phyloP scores from a whole-genome alignment of 2,888 invertebrate genomes.

The Ornithoptera alexandrae region DNA sequence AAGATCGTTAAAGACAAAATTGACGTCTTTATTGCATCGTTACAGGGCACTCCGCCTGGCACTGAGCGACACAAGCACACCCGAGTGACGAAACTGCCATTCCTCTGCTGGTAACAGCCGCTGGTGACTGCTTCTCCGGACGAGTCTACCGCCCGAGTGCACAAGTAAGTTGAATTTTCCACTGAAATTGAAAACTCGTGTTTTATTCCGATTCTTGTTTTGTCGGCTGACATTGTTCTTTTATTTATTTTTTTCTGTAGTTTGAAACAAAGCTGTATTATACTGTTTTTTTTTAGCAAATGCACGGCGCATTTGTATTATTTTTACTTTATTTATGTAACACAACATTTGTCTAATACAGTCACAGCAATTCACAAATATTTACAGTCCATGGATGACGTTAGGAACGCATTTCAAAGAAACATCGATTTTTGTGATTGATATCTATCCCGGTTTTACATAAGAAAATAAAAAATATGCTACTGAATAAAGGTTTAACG shows the following conservation, averaged over 20 bases:
- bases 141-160: slow-evolving; percentile 80
- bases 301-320: not conserved
- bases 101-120: slow-evolving; percentile 80
- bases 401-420: no score
- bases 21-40: slow-evolving; percentile 38
- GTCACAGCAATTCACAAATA: no score
- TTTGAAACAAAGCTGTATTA: not conserved
- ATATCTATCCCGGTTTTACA: no score
- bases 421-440: no score
- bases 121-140: slow-evolving; percentile 68
- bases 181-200: slow-evolving; percentile 66
- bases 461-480: no score
- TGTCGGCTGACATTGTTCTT: no score
- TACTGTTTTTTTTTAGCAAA: not conserved
- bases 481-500: no score
- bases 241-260: no score
- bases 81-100: slow-evolving; percentile 60
- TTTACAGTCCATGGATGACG: no score
- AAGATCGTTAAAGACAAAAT: slow-evolving; percentile 34
- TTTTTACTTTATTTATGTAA: not conserved
- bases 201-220: slow-evolving; percentile 14
- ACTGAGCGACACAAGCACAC: slow-evolving; percentile 68
- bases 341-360: no score
- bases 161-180: slow-evolving; percentile 85
- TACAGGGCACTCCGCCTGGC: slow-evolving; percentile 64